Percentiles rank a stretch among this genome's conserved stretches.
Evolutionary conservation across 2,797 vertebrate genomes (phyloP).

Genomic region (Adelosebastes latens): DNA sequence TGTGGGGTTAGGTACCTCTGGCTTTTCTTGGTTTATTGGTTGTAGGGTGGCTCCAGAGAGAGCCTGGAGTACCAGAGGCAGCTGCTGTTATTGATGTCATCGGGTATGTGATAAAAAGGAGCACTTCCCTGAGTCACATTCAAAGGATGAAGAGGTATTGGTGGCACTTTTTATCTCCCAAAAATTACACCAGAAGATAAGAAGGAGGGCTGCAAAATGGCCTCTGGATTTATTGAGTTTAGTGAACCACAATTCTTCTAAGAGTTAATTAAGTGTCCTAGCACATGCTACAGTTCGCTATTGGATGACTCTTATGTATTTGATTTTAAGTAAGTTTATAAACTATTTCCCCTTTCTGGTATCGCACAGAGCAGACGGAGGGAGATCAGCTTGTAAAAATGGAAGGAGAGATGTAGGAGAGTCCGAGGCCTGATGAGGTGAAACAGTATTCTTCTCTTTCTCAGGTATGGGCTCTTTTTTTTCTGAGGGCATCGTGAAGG

Average conservation of each 20-base stretch:
- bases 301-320: not conserved
- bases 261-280: not conserved
- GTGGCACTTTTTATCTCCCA: not conserved
- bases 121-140: slow-evolving; percentile 5
- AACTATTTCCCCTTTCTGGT: not conserved
- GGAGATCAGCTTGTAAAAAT: not conserved
- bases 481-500: slow-evolving; percentile 36
- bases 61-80: slow-evolving; percentile 20
- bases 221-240: not conserved
- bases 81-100: slow-evolving; percentile 38
- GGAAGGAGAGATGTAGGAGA: not conserved
- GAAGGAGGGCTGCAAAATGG: not conserved
- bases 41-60: not conserved
- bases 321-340: not conserved
- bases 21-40: slow-evolving; percentile 36
- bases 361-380: not conserved
- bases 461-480: slow-evolving; percentile 1
- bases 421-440: not conserved
- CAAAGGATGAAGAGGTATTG: not conserved
- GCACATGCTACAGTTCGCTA: not conserved
- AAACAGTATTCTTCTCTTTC: slow-evolving; percentile 7
- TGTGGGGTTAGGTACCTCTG: not conserved
- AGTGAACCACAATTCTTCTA: not conserved
- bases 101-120: not conserved
- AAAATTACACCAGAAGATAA: not conserved